phyloP scores from a whole-genome alignment of 2,113 vertebrate species.

The Sander lucioperca region DNA sequence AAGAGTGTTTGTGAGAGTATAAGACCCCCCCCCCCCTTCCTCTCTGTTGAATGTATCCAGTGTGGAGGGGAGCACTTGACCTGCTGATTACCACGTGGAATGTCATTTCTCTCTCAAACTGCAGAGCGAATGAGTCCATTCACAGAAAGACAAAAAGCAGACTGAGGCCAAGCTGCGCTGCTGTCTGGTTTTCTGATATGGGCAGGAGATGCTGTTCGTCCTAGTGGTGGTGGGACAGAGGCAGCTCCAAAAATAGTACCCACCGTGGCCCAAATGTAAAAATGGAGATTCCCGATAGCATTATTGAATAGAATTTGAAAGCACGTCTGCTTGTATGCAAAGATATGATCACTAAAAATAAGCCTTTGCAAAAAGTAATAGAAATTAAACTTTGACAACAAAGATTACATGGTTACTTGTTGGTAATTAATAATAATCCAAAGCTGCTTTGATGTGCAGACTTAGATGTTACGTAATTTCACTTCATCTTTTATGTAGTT shows the following conservation, averaged over 20 bases:
- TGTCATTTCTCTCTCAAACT: not conserved
- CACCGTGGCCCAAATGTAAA: not conserved
- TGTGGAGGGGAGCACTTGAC: conserved; percentile 9
- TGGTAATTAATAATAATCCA: not conserved
- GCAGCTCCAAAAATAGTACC: not conserved
- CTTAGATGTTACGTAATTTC: not conserved
- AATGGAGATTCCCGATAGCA: too few relatives aligned
- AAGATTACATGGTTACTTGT: not conserved
- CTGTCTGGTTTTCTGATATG: not conserved
- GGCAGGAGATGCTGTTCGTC: not conserved
- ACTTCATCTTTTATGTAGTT: not conserved
- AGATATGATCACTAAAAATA: not conserved
- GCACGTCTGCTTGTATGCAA: not conserved
- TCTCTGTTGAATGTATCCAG: not conserved
- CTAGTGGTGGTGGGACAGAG: too few relatives aligned
- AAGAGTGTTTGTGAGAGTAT: not conserved
- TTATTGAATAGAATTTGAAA: too few relatives aligned
- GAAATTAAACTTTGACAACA: not conserved
- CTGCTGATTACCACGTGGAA: not conserved
- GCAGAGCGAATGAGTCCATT: not conserved
- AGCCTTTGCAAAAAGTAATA: too few relatives aligned
- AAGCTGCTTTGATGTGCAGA: not conserved
- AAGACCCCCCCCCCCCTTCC: not conserved
- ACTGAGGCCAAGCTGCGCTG: not conserved
- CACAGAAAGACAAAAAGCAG: not conserved